Base-by-base conservation (phyloP, 1,140 invertebrate genomes). In the Scaptomyza graminum region DNA sequence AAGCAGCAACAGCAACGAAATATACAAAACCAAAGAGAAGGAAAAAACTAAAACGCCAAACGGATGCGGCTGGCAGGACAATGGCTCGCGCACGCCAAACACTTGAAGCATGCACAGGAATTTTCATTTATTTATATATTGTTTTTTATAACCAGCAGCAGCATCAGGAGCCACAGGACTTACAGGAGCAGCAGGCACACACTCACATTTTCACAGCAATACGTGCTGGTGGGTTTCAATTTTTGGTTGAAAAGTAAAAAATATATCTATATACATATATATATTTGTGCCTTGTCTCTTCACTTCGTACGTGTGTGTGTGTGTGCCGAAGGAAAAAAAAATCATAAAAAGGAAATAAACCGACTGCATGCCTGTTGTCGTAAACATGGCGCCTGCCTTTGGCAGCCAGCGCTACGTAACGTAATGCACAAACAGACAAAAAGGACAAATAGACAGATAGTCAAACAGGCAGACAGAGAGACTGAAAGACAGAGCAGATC, bases 81-180 rank as follows among this genome's bases (percentile, higher is more conserved):
- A 87, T 88, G 83, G 83, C 79, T 87, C 83, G 82, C 82, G 75
- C 82, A 88, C 81, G 79, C 79, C 81, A 65, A 79, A 85, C 83
- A 87, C 82, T 87, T 87, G 82, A 87, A 87, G 82, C 82, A 87
- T 87, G 82, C 82, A 87, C 82, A 82, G 82, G 82, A 85, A 85
- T 87, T 87, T 87, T 87, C 82, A 87, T 87, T 85, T 85, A 87
- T 87, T 87, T 87, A 87, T 87, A 87, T 87, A 87, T 87, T 87
- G 82, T 87, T 84, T 88, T 87, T 88, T 87, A 87, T 87, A 88
- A 75, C 83, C 79, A 67, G 57, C 49, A 60, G 31, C 12, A 74
- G 64, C 22, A 60, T 57, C 47, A 59, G 25, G 2, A 1, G 15
- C 34, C 39, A 9, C 47, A 62, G 22, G 39, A 25, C 37, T 25